A percentile compares a stretch with the other conserved stretches of the same genome.
Evolutionary conservation across 2,888 invertebrate species (phyloP).

Genomic region (Bugulina stolonifera): DNA sequence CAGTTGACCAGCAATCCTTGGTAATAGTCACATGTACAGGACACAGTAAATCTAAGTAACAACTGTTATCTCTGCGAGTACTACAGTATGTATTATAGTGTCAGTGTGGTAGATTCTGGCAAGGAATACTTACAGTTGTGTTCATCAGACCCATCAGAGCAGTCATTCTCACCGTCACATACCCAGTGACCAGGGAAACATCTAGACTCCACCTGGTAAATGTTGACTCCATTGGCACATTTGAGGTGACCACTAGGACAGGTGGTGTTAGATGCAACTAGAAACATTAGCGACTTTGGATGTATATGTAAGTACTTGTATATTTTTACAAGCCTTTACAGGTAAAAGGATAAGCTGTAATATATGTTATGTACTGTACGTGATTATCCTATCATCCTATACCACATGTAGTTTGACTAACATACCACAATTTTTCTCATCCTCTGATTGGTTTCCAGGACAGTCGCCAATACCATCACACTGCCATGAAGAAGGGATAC

Average conservation of each 20-base stretch:
- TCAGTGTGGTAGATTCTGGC: not conserved
- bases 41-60: no score
- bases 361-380: no score
- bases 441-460: not conserved
- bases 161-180: constrained; percentile 24
- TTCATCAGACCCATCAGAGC: constrained; percentile 19
- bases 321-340: no score
- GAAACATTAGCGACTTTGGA: no score
- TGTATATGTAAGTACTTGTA: no score
- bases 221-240: not conserved
- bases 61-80: no score
- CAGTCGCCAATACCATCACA: constrained; percentile 10
- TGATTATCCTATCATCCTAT: no score
- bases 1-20: no score
- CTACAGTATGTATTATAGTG: no score
- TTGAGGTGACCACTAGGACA: not conserved
- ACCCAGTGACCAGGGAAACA: not conserved
- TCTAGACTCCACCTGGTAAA: not conserved
- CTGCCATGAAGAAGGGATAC: not conserved
- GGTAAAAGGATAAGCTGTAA: no score
- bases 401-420: not conserved
- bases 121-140: not conserved
- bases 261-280: no score
- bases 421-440: constrained; percentile 5
- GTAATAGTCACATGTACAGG: no score